phyloP scores from a whole-genome alignment of 2,113 vertebrate genomes.

The Pimephales promelas region DNA sequence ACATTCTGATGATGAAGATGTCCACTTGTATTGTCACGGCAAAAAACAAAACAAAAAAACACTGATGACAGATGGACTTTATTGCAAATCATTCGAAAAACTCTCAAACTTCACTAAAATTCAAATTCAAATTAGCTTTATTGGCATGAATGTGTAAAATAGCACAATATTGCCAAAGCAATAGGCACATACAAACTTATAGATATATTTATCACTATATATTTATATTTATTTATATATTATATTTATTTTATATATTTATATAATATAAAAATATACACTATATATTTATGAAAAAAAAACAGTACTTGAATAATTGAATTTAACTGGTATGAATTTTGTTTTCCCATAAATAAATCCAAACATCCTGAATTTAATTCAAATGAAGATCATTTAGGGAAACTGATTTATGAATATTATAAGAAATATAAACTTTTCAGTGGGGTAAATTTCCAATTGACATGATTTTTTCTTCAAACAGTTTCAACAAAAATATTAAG shows the following conservation, averaged over 20 bases:
- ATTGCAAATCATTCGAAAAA: neutral
- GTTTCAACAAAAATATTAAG: neutral
- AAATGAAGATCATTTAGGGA: too few species aligned
- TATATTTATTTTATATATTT: too few species aligned
- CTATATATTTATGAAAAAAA: too few species aligned
- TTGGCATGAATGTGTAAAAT: too few species aligned
- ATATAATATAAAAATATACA: too few species aligned
- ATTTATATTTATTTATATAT: too few species aligned
- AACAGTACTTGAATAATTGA: neutral
- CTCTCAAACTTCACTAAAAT: too few species aligned
- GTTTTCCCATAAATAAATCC: neutral
- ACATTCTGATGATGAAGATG: slow-evolving; percentile 12
- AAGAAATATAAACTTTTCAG: neutral
- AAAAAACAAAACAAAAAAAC: slow-evolving; percentile 42
- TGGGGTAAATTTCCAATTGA: neutral
- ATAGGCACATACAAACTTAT: too few species aligned
- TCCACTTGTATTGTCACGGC: neutral
- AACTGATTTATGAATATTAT: neutral
- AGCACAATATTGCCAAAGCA: too few species aligned
- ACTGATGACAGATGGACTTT: neutral
- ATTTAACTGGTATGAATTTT: neutral
- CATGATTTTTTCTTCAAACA: neutral
- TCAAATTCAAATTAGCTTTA: too few species aligned
- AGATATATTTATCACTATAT: too few species aligned
- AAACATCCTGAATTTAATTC: too few species aligned